Percentiles rank a stretch among this genome's conserved stretches.
phyloP scores from a whole-genome alignment of 2,888 invertebrate species.

The Aradus depressus region DNA sequence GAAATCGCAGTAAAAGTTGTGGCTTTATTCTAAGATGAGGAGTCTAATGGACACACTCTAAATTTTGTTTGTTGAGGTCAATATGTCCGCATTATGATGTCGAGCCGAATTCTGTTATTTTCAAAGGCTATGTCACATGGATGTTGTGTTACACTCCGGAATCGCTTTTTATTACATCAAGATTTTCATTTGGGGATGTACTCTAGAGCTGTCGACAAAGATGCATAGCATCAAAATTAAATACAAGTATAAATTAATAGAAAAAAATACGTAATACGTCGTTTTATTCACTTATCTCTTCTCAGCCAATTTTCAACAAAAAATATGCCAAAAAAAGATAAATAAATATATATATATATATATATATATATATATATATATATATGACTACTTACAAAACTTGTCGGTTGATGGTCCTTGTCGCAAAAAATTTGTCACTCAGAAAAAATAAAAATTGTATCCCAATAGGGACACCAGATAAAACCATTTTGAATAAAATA shows the following conservation, averaged over 20 bases:
- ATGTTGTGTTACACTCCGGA: too few species aligned
- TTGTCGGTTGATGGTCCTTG: slow-evolving; percentile 5
- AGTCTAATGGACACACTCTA: too few species aligned
- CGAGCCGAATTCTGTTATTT: too few species aligned
- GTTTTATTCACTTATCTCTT: not conserved
- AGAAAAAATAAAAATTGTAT: slow-evolving; percentile 5
- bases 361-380: not conserved
- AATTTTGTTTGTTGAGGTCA: too few species aligned
- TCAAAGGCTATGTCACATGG: too few species aligned
- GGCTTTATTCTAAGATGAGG: too few species aligned
- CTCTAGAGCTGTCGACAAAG: too few species aligned
- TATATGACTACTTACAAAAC: slow-evolving; percentile 8
- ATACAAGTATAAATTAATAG: not conserved
- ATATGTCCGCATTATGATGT: too few species aligned
- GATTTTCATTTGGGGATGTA: too few species aligned
- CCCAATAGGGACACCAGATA: slow-evolving; percentile 2
- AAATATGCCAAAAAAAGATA: not conserved
- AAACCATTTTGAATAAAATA: slow-evolving; percentile 4
- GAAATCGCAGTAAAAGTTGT: too few species aligned
- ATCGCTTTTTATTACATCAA: too few species aligned
- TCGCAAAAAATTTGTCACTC: not conserved
- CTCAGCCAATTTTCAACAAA: not conserved
- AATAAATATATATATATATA: not conserved
- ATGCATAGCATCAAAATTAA: too few species aligned
- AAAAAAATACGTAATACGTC: not conserved